Percentiles rank a stretch among this genome's conserved stretches.
These are phyloP conservation scores for Piliocolobus tephrosceles DNA, from an alignment of 2,113 vertebrate species.

Conservation along the genomic window DNA sequence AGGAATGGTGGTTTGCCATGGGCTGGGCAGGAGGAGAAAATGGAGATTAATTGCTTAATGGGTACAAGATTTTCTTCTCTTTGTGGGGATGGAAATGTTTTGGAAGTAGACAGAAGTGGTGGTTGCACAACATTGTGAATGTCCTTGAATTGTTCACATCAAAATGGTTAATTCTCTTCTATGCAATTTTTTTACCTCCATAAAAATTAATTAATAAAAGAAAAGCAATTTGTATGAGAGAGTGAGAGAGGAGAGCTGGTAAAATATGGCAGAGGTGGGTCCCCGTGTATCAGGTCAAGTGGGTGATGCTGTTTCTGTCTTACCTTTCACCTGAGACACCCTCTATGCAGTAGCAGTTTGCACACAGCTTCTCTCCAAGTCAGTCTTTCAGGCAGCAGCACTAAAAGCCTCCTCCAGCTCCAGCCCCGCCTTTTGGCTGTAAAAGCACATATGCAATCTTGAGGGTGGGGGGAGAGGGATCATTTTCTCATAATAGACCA, in stretches of 20 bases:
- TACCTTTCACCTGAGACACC: slow-evolving; percentile 60
- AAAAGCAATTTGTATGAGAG: not conserved
- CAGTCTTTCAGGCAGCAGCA: slow-evolving; percentile 62
- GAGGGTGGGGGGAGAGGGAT: slow-evolving; percentile 14
- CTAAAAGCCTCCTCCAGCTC: slow-evolving; percentile 35
- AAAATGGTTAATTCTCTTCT: not conserved
- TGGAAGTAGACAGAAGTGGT: not conserved
- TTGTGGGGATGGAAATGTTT: not conserved
- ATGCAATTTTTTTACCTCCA: not conserved
- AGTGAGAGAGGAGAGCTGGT: not conserved
- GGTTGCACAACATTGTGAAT: not conserved
- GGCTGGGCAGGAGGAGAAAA: not conserved
- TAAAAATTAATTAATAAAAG: not conserved
- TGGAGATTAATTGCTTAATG: not conserved
- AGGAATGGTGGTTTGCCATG: not conserved
- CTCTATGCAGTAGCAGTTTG: not conserved
- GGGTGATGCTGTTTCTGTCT: not conserved
- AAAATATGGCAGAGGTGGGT: not conserved
- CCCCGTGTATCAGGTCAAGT: rapidly evolving
- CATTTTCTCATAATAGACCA: slow-evolving; percentile 77
- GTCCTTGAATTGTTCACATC: not conserved
- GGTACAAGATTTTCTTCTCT: not conserved
- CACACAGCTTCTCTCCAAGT: not conserved
- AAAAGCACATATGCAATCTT: slow-evolving; percentile 77
- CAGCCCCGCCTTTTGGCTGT: slow-evolving; percentile 70